Base-by-base conservation (phyloP, 2,797 vertebrate genomes). In the Champsocephalus esox region DNA sequence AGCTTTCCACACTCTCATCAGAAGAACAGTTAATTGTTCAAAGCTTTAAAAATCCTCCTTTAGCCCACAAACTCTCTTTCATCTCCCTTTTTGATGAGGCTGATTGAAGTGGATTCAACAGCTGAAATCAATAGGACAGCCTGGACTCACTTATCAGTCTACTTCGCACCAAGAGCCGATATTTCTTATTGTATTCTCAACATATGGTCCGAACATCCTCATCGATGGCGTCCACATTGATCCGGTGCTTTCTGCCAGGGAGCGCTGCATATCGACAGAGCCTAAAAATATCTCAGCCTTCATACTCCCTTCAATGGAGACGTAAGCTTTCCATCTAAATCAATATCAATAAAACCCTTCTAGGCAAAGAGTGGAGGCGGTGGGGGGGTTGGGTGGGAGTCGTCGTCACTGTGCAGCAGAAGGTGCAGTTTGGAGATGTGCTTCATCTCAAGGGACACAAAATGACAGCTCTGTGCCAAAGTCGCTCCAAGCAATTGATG, bases 231-330 rank as follows among this genome's bases (percentile, higher is more conserved):
- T 44, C 64, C 3, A 4, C 65, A 88, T 90, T 16, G 85, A 88
- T 90, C 74, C 24, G 4, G 3, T 14, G 56, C 71, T 78, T 17
- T 68, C 61, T 52, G 70, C 73, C 70, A 64, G 49, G 59, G 46
- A 73, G 24, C n/a, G 7, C 62, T 32, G 70, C 73, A 62, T 5
- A 67, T 80, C 21, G 52, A 75, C 73, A 9, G 51, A 0, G 0
- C 21, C 83, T 85, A 87, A 87, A 88, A 88, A 81, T 88, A 89
- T 12, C 67, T 55, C 73, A 2, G 66, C 78, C 59, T 79, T 63
- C 66, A 50, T 9, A 3, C 48, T 75, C n/a, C 7, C 64, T 55
- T 82, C 75, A 49, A 12, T 48, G 67, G 61, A 84, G 75, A 78
- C 77, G n/a, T 48, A 21, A 58, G 72, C 74, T 63, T 9, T 81